Conservation (phyloP, 2,888 invertebrate genomes). For the Lordiphosa fenestrarum region DNA sequence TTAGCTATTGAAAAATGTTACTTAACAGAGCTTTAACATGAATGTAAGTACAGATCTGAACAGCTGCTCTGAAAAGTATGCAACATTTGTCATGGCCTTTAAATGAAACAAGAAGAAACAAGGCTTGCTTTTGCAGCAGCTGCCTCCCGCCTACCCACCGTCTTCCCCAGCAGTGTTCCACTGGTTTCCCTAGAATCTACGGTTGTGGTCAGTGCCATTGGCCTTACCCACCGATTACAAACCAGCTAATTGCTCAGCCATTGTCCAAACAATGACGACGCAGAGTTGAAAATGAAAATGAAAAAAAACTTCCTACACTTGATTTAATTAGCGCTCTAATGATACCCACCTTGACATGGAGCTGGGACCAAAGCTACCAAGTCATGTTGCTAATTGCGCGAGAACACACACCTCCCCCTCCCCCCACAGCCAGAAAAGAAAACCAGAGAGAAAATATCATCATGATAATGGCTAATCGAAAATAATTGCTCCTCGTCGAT, state of each 20-base stretch:
- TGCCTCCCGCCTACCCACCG: too few species aligned
- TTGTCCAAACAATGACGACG: constrained; percentile 72
- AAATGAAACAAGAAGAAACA: too few species aligned
- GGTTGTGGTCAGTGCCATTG: constrained; percentile 20
- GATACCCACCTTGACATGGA: constrained; percentile 34
- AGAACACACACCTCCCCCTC: constrained; percentile 39
- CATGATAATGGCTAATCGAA: constrained; percentile 63
- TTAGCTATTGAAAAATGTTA: too few species aligned
- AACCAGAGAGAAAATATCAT: constrained; percentile 33
- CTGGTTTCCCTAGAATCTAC: background rate
- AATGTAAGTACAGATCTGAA: too few species aligned
- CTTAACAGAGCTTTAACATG: too few species aligned
- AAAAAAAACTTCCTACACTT: constrained; percentile 38
- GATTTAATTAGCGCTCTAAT: constrained; percentile 70
- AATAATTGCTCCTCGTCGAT: constrained; percentile 63
- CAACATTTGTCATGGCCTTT: too few species aligned
- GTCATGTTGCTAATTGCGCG: constrained; percentile 64
- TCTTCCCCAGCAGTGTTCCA: too few species aligned
- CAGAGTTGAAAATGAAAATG: constrained; percentile 21
- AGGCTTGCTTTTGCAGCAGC: too few species aligned
- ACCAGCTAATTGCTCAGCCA: constrained; percentile 60
- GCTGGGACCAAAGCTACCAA: constrained; percentile 27
- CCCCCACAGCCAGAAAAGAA: background rate
- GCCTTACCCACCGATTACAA: constrained; percentile 10
- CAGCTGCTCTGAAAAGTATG: too few species aligned